A percentile compares a stretch with the other conserved stretches of the same genome.
These are phyloP conservation scores for Drosophila melanica DNA, from an alignment of 1,140 invertebrate species.

Conservation along the genomic window DNA sequence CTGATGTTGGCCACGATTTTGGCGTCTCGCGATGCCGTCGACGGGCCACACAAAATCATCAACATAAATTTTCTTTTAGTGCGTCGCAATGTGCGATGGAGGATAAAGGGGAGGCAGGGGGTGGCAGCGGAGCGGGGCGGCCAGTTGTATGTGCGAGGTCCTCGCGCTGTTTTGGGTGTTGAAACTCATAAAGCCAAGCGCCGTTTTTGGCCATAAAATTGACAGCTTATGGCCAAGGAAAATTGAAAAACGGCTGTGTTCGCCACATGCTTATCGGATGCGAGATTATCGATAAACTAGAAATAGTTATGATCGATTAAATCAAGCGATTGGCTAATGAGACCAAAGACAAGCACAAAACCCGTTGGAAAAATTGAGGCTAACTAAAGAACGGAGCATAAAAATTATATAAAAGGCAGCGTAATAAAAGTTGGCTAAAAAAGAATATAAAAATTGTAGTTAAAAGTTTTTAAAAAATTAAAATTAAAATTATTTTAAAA, in stretches of 20 bases:
- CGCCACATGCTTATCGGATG: conserved; percentile 31
- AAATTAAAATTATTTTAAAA: too few relatives aligned
- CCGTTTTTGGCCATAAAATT: conserved; percentile 77
- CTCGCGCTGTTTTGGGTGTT: conserved; percentile 58
- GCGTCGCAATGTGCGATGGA: conserved; percentile 24
- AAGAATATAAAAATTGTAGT: background rate
- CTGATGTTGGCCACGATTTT: conserved; percentile 40
- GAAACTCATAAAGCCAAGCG: conserved; percentile 76
- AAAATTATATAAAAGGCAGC: background rate
- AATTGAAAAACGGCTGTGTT: conserved; percentile 68
- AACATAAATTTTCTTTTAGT: conserved; percentile 80
- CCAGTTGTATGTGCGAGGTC: background rate
- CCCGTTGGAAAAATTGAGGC: background rate
- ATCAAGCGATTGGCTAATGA: conserved; percentile 36
- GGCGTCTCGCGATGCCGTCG: conserved; percentile 33
- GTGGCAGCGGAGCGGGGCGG: too few relatives aligned
- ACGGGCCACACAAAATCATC: conserved; percentile 73
- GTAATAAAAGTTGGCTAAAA: background rate
- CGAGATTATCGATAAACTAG: conserved; percentile 58
- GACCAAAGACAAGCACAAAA: background rate
- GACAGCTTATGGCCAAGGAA: conserved; percentile 71
- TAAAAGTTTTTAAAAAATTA: too few relatives aligned
- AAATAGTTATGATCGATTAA: conserved; percentile 51
- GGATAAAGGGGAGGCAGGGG: too few relatives aligned
- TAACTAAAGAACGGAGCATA: background rate